These are phyloP conservation scores for Hemibagrus guttatus DNA, from an alignment of 2,797 vertebrate species.

Conservation along the genomic window DNA sequence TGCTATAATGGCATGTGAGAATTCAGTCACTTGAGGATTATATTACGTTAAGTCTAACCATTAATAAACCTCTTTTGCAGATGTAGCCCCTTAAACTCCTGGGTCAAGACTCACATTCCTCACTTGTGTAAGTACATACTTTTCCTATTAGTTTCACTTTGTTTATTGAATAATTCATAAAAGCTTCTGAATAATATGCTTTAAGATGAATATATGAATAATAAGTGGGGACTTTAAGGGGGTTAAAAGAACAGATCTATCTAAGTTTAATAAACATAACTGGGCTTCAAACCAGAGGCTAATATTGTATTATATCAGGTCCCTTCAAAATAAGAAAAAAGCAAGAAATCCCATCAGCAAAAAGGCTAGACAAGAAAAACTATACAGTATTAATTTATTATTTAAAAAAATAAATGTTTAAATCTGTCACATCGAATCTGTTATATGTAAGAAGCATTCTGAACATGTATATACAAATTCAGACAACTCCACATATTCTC, in stretches of 20 bases:
- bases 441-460: background rate
- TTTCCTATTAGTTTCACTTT: conserved; percentile 15
- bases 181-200: conserved; percentile 1
- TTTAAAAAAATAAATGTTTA: background rate
- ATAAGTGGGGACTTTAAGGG: background rate
- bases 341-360: background rate
- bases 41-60: background rate
- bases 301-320: background rate
- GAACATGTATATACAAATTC: background rate
- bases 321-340: background rate
- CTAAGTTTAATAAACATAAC: background rate
- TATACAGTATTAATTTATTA: background rate
- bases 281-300: background rate
- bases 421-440: background rate
- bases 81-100: background rate
- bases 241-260: background rate
- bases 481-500: background rate
- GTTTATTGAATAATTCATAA: background rate
- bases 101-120: background rate
- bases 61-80: conserved; percentile 12
- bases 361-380: background rate
- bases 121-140: background rate
- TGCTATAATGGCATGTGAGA: background rate
- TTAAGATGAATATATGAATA: conserved; percentile 17
- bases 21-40: background rate